Conservation (phyloP, 2,797 vertebrate species). For the Lepilemur ruficaudatus region DNA sequence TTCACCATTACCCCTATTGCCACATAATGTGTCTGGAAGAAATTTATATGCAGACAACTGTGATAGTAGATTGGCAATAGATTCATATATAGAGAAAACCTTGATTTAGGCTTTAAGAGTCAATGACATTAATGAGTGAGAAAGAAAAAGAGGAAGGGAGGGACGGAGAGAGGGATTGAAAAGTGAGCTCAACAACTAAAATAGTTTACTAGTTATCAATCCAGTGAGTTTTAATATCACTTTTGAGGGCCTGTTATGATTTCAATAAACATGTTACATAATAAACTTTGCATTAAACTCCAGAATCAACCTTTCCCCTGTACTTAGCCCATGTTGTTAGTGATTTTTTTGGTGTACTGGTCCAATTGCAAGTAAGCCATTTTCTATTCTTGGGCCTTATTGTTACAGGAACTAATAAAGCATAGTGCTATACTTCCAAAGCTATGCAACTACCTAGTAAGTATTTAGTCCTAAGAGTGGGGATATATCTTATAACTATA, state of each 20-base stretch:
- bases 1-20: background rate
- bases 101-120: constrained; percentile 32
- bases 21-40: background rate
- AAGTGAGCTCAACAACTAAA: background rate
- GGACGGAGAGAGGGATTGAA: background rate
- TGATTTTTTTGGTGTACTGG: background rate
- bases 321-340: background rate
- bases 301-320: background rate
- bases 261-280: background rate
- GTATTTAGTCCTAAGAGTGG: background rate
- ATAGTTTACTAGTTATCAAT: background rate
- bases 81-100: background rate
- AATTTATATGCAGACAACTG: background rate
- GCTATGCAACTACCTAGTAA: background rate
- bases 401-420: background rate
- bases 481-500: background rate
- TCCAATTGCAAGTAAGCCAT: background rate
- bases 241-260: background rate
- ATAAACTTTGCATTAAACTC: constrained; percentile 30
- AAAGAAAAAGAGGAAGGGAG: background rate
- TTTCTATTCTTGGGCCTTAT: background rate
- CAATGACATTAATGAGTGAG: background rate
- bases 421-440: background rate
- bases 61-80: background rate
- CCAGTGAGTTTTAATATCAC: background rate